Conservation (phyloP, 1,140 invertebrate species). For the Eubasilissa regina region DNA sequence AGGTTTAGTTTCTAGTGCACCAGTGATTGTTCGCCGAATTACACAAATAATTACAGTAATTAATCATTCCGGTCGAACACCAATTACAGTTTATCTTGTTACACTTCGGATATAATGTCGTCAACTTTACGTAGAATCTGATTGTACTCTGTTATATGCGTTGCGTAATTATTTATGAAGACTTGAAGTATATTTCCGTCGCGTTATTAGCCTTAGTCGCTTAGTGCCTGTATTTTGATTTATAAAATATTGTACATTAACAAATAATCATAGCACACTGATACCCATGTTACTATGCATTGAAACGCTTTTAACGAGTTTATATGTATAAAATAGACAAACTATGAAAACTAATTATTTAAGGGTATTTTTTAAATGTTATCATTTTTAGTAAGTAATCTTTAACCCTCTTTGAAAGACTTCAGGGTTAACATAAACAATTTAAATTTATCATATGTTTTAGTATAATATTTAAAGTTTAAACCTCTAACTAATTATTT, state of each 20-base stretch:
- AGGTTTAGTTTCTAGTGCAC: too few species aligned
- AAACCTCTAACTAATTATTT: too few species aligned
- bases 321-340: neutral
- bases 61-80: too few species aligned
- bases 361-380: neutral
- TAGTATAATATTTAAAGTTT: too few species aligned
- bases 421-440: too few species aligned
- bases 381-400: neutral
- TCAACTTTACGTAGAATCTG: neutral
- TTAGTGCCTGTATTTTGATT: conserved; percentile 22
- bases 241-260: neutral
- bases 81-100: too few species aligned
- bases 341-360: neutral
- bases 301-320: neutral
- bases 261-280: too few species aligned
- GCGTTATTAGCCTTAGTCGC: conserved; percentile 33
- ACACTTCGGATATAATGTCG: neutral
- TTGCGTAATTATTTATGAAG: conserved; percentile 16
- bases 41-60: too few species aligned
- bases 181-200: conserved; percentile 35
- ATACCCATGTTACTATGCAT: too few species aligned
- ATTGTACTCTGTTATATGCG: neutral
- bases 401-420: neutral
- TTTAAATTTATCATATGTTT: too few species aligned
- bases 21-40: too few species aligned